Base-by-base conservation (phyloP, 2,888 invertebrate species). In the Coecobrya sp. region DNA sequence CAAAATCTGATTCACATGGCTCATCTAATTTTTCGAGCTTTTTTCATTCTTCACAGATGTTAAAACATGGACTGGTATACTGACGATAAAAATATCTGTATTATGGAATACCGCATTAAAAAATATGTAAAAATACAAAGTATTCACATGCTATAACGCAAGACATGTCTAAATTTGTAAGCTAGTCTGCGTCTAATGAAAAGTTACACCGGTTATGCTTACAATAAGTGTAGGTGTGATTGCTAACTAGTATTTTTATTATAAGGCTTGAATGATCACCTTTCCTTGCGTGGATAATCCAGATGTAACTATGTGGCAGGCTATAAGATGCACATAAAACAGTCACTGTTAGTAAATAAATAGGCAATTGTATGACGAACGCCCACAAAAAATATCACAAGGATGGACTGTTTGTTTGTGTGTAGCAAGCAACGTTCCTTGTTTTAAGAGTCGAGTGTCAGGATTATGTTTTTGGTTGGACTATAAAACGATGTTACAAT, bases 251-350 rank as follows among this genome's bases (percentile, higher is more conserved):
- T 13, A 30, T 16, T 27, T 52, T 79, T 79, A 49, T 49, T 25
- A 79, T 49, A n/a, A n/a, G 36, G 79, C 79, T 79, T 79, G 79
- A 79, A 25, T 52, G 79, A 79, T 79, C 79, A 52, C 25, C 79
- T 79, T 79, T 79, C 79, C 22, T 79, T 25, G 79, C 52, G 49
- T 79, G 52, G 52, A 79, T 16, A 11, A 79, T 52, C 27, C 52
- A 22, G n/a, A n/a, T n/a, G n/a, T n/a, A n/a, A n/a, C n/a, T n/a
- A n/a, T n/a, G n/a, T n/a, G n/a, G n/a, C n/a, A n/a, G n/a, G n/a
- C n/a, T n/a, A 10, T 76, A 10, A 10, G 22, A 0, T 19, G 55
- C 25, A 62, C 13, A 30, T 13, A 65, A 27, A 27, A 65, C 30
- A 65, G 30, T 65, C 30, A 30, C 55, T 55, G n/a, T 10, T 25